A percentile compares a stretch with the other conserved stretches of the same genome.
phyloP scores from a whole-genome alignment of 1,140 invertebrate genomes.

The Camponotus pennsylvanicus region DNA sequence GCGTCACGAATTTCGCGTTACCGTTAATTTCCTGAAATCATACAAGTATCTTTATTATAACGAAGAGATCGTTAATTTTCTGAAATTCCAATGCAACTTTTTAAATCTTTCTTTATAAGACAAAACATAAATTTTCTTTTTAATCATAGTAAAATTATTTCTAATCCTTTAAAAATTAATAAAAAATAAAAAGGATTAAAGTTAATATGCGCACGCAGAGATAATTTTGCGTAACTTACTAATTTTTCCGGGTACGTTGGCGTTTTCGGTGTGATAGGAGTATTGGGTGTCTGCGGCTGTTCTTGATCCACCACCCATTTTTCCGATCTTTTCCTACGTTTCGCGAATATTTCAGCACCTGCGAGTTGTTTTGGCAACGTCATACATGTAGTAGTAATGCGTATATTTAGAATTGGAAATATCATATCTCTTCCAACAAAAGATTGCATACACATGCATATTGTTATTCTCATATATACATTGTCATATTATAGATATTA shows the following conservation, averaged over 20 bases:
- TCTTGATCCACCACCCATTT: slow-evolving; percentile 95
- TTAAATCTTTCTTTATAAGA: background rate
- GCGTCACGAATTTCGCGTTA: slow-evolving; percentile 70
- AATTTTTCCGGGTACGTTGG: slow-evolving; percentile 76
- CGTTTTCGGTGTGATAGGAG: slow-evolving; percentile 71
- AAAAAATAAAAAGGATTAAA: slow-evolving; percentile 1
- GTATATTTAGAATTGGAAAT: background rate
- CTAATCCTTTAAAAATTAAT: background rate
- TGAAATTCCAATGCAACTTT: background rate
- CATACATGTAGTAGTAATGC: background rate
- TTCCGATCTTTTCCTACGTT: slow-evolving; percentile 93
- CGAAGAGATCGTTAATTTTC: background rate
- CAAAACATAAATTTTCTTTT: background rate
- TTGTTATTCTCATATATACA: background rate
- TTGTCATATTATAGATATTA: too few relatives aligned
- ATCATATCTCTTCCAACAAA: background rate
- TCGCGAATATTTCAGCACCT: slow-evolving; percentile 95
- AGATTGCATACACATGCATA: background rate
- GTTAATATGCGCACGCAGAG: background rate
- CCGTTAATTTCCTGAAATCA: slow-evolving; percentile 76
- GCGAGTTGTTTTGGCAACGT: slow-evolving; percentile 51
- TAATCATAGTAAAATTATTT: background rate
- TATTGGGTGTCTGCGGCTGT: slow-evolving; percentile 78
- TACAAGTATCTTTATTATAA: background rate
- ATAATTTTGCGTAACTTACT: slow-evolving; percentile 60